A percentile compares a stretch with the other conserved stretches of the same genome.
Conservation (phyloP, 2,113 vertebrate species). For the Physeter macrocephalus region DNA sequence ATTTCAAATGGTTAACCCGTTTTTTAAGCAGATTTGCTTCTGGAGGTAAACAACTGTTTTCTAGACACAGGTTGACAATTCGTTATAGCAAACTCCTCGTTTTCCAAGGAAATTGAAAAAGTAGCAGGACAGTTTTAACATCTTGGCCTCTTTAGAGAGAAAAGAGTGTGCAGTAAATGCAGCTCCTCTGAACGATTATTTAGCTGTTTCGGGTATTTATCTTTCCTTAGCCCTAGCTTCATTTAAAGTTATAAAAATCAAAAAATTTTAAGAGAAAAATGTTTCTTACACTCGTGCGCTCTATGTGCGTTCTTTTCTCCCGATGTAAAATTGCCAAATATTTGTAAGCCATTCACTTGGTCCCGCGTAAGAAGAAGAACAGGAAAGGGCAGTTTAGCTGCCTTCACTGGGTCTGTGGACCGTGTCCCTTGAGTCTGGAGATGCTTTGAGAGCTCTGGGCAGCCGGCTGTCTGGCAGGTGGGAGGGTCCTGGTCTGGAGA, state of each 20-base stretch:
- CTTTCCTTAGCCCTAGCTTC: neutral
- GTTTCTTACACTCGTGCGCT: neutral
- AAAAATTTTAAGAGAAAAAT: neutral
- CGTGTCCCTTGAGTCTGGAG: constrained; percentile 15
- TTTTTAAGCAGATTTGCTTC: neutral
- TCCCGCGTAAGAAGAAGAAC: constrained; percentile 51
- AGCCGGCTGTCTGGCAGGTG: constrained; percentile 61
- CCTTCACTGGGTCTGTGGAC: constrained; percentile 60
- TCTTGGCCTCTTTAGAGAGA: neutral
- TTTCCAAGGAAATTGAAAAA: neutral
- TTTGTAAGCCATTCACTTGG: constrained; percentile 60
- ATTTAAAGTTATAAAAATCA: neutral
- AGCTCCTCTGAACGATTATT: neutral
- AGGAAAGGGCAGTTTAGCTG: constrained; percentile 58
- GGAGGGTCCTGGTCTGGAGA: constrained; percentile 55
- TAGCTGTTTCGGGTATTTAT: neutral
- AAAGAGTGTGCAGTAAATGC: too few species aligned
- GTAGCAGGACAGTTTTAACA: neutral
- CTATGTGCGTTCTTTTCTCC: constrained; percentile 44
- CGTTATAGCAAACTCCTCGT: neutral
- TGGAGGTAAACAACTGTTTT: neutral
- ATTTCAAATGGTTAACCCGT: neutral
- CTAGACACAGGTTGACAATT: neutral
- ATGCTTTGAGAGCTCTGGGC: constrained; percentile 1
- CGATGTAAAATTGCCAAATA: constrained; percentile 61